phyloP scores from a whole-genome alignment of 2,113 vertebrate species.

The Peromyscus maniculatus region DNA sequence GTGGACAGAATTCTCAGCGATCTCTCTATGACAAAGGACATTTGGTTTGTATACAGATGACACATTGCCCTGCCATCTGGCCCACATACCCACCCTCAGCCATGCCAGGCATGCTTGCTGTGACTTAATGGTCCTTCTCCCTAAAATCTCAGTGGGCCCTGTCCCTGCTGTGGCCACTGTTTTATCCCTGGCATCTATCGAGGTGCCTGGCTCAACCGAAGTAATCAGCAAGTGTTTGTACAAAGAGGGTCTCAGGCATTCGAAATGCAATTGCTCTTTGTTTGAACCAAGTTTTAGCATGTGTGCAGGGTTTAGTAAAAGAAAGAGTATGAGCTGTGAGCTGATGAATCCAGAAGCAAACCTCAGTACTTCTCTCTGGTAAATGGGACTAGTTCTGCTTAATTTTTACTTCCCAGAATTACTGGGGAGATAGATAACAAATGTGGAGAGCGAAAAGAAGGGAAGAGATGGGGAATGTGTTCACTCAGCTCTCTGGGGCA shows the following conservation, averaged over 20 bases:
- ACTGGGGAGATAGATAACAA: neutral
- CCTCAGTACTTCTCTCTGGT: neutral
- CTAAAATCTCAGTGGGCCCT: neutral
- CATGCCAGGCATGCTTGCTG: neutral
- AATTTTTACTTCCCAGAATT: neutral
- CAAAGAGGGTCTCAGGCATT: neutral
- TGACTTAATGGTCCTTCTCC: neutral
- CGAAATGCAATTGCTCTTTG: neutral
- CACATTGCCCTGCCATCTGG: neutral
- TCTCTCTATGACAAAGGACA: constrained; percentile 73
- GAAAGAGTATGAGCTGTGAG: neutral
- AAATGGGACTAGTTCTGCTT: constrained; percentile 9
- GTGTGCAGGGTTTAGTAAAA: neutral
- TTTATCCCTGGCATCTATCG: neutral
- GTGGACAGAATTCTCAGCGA: constrained; percentile 57
- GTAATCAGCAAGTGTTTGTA: neutral
- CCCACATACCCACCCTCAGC: neutral
- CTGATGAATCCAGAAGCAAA: neutral
- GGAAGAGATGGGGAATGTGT: rapidly evolving
- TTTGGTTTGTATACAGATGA: neutral
- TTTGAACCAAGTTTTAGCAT: neutral
- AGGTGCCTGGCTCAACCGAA: neutral
- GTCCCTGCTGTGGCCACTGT: rapidly evolving
- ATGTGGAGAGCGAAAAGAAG: neutral
- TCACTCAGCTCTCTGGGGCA: neutral